Conservation (phyloP, 2,888 invertebrate species). For the Pyrgus malvae region DNA sequence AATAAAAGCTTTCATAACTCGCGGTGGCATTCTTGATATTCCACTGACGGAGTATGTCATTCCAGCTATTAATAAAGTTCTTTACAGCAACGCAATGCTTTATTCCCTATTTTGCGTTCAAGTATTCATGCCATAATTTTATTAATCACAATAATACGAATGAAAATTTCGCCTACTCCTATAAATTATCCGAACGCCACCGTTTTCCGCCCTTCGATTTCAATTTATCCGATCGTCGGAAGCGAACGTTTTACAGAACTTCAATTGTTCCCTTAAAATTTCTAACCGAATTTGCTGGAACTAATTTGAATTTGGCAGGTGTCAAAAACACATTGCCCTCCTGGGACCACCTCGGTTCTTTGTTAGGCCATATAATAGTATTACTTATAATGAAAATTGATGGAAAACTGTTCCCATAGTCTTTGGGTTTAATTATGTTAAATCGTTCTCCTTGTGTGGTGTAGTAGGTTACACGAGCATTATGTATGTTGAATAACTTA, state of each 20-base stretch:
- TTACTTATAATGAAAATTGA: conserved; percentile 34
- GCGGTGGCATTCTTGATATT: background rate
- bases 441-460: conserved; percentile 7
- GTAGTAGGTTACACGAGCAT: conserved; percentile 10
- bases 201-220: conserved; percentile 8
- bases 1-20: background rate
- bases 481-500: conserved; percentile 24
- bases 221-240: conserved; percentile 3
- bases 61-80: background rate
- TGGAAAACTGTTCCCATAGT: conserved; percentile 21
- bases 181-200: conserved; percentile 7
- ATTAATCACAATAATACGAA: background rate
- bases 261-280: conserved; percentile 15
- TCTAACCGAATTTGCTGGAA: conserved; percentile 15
- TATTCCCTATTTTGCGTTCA: background rate
- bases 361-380: conserved; percentile 14
- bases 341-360: conserved; percentile 1
- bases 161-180: conserved; percentile 2
- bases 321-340: conserved; percentile 33
- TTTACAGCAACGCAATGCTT: background rate
- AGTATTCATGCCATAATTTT: background rate
- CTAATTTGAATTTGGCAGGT: conserved; percentile 32
- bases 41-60: background rate
- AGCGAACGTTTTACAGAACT: conserved; percentile 13
- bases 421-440: conserved; percentile 12